Conservation (phyloP, 2,888 invertebrate species). For the Opisthograptis luteolata region DNA sequence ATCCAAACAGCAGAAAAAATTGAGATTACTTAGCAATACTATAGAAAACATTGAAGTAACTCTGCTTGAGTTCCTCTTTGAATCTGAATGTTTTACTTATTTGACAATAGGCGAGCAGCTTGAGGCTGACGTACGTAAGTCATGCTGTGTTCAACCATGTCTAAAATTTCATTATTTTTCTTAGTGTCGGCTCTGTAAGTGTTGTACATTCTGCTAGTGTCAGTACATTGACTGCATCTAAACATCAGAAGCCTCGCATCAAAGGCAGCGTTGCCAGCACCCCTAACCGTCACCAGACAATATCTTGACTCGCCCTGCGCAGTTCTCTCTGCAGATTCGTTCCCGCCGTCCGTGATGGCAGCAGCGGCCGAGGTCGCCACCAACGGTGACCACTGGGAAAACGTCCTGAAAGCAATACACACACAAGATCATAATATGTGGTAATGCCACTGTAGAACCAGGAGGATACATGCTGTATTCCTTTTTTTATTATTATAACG, state of each 20-base stretch:
- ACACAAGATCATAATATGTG: conserved; percentile 82
- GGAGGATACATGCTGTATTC: conserved; percentile 77
- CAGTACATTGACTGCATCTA: not conserved
- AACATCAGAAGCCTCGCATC: conserved; percentile 25
- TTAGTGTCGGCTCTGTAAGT: too few relatives aligned
- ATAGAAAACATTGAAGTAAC: too few relatives aligned
- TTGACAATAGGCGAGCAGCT: too few relatives aligned
- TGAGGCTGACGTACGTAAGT: too few relatives aligned
- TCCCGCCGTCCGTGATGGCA: conserved; percentile 73
- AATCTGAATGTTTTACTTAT: too few relatives aligned
- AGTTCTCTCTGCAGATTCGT: conserved; percentile 83
- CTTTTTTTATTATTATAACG: conserved; percentile 52
- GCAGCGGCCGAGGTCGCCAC: conserved; percentile 86
- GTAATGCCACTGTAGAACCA: conserved; percentile 76
- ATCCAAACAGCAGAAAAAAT: not conserved
- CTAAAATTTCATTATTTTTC: too few relatives aligned
- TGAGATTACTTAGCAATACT: too few relatives aligned
- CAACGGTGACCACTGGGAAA: conserved; percentile 88
- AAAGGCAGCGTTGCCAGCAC: conserved; percentile 6
- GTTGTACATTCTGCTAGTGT: not conserved
- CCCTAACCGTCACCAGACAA: conserved; percentile 45
- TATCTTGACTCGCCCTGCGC: conserved; percentile 81
- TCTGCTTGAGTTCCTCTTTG: too few relatives aligned
- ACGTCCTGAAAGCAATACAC: conserved; percentile 84
- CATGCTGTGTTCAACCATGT: too few relatives aligned